Conservation (phyloP, 2,113 vertebrate species). For the Otolemur garnettii region DNA sequence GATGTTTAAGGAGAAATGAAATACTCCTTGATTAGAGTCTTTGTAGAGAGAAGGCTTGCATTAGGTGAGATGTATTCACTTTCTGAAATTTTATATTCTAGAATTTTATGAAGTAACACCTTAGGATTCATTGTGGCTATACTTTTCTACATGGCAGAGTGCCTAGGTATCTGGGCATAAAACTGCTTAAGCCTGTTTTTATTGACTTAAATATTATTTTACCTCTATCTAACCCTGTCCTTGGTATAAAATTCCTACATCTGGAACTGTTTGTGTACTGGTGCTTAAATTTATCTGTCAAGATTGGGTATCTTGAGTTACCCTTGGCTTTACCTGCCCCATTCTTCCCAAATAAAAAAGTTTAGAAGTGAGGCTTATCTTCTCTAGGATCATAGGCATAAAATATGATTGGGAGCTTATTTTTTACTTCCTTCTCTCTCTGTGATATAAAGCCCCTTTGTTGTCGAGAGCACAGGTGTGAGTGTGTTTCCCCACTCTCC, state of each 20-base stretch:
- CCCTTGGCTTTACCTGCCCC: neutral
- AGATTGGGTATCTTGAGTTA: neutral
- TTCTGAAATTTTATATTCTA: neutral
- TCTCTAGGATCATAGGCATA: neutral
- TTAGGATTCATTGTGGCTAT: neutral
- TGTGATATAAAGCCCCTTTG: conserved; percentile 9
- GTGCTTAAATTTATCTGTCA: conserved; percentile 21
- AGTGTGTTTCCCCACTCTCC: neutral
- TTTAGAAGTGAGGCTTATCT: neutral
- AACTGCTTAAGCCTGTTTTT: neutral
- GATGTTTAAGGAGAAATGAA: neutral
- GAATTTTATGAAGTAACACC: neutral
- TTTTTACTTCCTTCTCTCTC: conserved; percentile 26
- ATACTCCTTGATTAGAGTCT: neutral
- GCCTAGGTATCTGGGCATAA: neutral
- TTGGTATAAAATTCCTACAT: conserved; percentile 43
- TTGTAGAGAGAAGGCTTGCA: neutral
- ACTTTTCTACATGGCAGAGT: neutral
- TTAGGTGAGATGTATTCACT: neutral
- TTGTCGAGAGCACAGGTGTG: neutral
- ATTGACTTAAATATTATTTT: neutral
- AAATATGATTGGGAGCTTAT: neutral
- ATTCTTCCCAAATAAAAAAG: conserved; percentile 12
- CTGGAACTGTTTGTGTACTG: neutral
- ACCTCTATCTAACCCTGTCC: neutral